Evolutionary conservation across 2,888 invertebrate genomes (phyloP), one percentile per base, ranked within the genome.

Genomic region (Orthosia cruda): DNA sequence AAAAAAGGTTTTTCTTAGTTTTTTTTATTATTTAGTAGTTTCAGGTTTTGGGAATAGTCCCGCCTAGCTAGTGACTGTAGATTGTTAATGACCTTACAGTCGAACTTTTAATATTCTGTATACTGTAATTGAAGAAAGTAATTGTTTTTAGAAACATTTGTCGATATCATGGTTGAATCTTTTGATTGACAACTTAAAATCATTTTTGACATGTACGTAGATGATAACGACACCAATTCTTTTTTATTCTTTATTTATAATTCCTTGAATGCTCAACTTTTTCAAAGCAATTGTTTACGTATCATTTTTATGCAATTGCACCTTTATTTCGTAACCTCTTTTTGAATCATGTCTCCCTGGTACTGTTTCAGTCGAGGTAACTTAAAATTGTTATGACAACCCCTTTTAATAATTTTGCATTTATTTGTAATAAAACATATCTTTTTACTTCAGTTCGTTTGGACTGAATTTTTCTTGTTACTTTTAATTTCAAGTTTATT

Each of bases 221-320:
- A 55, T 67, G 18, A 54, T 82, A 59, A 71, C 68, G n/a, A 82
- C 83, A 65, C 50, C 5, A 40, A 47, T 67, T 77, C 49, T 70
- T 63, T 63, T 69, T 54, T 71, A 78, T 74, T 68, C 54, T 72
- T 58, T 59, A 16, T 80, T 55, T 77, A 84, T 69, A 87, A 90
- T 90, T 91, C 89, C 90, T 89, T 77, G 61, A 74, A 84, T 91
- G 93, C 93, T 93, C 93, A 93, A 92, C 64, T 87, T 83, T 81
- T 72, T 87, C 79, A 82, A 82, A 75, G 69, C 71, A 80, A 86
- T 85, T 74, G 52, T 78, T 62, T 59, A 80, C 81, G 80, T 83
- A 85, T 83, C 71, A 82, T 80, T 75, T 76, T 82, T 58, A 57
- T 40, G 20, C 52, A 72, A 78, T 66, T 69, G 68, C 45, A n/a